Conservation (phyloP, 2,113 vertebrate species). For the Labrus mixtus region DNA sequence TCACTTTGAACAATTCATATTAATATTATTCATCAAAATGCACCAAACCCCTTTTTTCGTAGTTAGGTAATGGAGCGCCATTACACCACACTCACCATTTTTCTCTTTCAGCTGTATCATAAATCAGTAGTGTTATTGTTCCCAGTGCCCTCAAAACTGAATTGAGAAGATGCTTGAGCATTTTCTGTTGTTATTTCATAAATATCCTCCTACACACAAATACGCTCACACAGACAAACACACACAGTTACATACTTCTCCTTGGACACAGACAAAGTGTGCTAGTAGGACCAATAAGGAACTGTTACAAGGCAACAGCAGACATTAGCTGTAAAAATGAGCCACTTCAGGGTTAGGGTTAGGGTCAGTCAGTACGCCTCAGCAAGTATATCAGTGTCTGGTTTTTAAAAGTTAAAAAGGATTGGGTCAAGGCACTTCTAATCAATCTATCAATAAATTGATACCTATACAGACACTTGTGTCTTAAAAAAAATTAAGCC, state of each 20-base stretch:
- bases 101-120: neutral
- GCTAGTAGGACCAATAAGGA: neutral
- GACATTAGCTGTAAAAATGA: slow-evolving; percentile 10
- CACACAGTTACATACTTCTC: neutral
- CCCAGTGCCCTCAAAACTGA: slow-evolving; percentile 4
- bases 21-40: neutral
- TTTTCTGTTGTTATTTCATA: slow-evolving; percentile 1
- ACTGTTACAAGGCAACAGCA: slow-evolving; percentile 14
- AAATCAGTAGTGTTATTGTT: neutral
- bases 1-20: slow-evolving; percentile 37
- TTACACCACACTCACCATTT: neutral
- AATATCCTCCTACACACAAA: slow-evolving; percentile 18
- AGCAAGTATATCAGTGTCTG: neutral
- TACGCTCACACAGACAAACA: slow-evolving; percentile 14
- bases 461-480: too few species aligned
- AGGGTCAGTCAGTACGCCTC: neutral
- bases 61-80: neutral
- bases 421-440: neutral
- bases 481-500: too few species aligned
- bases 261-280: slow-evolving; percentile 4
- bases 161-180: slow-evolving; percentile 1
- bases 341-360: neutral
- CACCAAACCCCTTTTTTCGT: neutral
- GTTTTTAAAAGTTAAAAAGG: neutral
- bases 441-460: too few species aligned